phyloP scores from a whole-genome alignment of 2,888 invertebrate species.

The Liopterus haemorrhoidalis region DNA sequence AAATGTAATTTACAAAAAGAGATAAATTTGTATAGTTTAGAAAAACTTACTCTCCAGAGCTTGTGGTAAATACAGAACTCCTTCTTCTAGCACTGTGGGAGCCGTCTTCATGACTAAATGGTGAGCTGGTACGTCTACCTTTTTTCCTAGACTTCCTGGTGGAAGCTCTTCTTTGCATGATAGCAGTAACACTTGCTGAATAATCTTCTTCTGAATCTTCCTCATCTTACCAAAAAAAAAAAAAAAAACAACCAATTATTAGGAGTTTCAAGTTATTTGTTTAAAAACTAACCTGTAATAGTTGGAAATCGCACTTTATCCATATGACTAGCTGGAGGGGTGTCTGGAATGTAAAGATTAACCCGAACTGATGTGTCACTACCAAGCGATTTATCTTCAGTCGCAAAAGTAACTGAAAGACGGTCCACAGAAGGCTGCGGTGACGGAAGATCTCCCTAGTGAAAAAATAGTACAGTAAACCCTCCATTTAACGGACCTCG shows the following conservation, averaged over 20 bases:
- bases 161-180: slow-evolving; percentile 73
- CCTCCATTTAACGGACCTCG: no score
- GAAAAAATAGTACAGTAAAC: no score
- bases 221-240: slow-evolving; percentile 29
- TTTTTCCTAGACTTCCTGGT: slow-evolving; percentile 62
- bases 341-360: slow-evolving; percentile 22
- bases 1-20: no score
- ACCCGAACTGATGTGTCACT: slow-evolving; percentile 34
- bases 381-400: slow-evolving; percentile 49
- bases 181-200: slow-evolving; percentile 77
- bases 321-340: slow-evolving; percentile 30
- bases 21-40: no score
- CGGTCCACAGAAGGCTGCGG: slow-evolving; percentile 66
- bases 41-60: slow-evolving; percentile 80
- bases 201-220: slow-evolving; percentile 71
- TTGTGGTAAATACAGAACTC: slow-evolving; percentile 75
- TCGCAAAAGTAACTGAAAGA: slow-evolving; percentile 67
- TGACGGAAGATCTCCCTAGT: slow-evolving; percentile 54
- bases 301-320: slow-evolving; percentile 39
- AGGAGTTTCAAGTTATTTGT: not conserved
- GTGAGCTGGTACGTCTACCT: slow-evolving; percentile 55
- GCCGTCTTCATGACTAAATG: slow-evolving; percentile 51
- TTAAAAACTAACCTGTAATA: slow-evolving; percentile 28
- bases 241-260: not conserved
- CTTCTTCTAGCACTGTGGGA: slow-evolving; percentile 50